These are phyloP conservation scores for Patella ulyssiponensis DNA, from an alignment of 2,888 invertebrate genomes.

Conservation along the genomic window DNA sequence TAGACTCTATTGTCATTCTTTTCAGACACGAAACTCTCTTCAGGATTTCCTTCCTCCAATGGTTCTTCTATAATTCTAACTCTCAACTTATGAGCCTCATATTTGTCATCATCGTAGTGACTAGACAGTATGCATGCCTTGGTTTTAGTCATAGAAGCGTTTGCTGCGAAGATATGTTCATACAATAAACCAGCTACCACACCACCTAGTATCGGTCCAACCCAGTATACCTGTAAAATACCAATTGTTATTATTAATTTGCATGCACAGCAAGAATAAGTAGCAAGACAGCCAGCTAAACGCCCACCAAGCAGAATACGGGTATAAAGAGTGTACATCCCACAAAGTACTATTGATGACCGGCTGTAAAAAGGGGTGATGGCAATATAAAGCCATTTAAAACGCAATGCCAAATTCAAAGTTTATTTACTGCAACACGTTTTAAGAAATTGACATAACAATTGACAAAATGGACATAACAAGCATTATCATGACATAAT, in stretches of 20 bases:
- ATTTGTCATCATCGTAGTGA: constrained; percentile 51
- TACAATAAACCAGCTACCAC: constrained; percentile 57
- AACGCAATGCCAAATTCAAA: no score
- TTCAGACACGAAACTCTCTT: constrained; percentile 16
- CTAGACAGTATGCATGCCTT: constrained; percentile 44
- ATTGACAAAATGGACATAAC: no score
- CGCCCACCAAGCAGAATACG: no score
- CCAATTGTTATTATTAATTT: background rate
- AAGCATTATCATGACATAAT: no score
- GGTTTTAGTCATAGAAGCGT: constrained; percentile 48
- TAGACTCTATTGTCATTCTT: background rate
- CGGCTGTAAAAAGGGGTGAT: no score
- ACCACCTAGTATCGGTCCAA: constrained; percentile 59
- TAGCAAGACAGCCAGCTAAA: no score
- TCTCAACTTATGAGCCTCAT: constrained; percentile 36
- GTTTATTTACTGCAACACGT: no score
- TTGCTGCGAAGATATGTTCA: constrained; percentile 59
- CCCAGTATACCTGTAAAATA: constrained; percentile 60
- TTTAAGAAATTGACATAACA: no score
- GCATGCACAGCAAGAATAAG: no score
- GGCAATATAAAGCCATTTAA: no score
- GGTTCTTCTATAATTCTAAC: constrained; percentile 40
- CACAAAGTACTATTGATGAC: no score
- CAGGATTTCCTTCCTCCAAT: constrained; percentile 19
- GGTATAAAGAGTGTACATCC: no score